These are phyloP conservation scores for Helostoma temminkii DNA, from an alignment of 2,797 vertebrate genomes.

Conservation along the genomic window DNA sequence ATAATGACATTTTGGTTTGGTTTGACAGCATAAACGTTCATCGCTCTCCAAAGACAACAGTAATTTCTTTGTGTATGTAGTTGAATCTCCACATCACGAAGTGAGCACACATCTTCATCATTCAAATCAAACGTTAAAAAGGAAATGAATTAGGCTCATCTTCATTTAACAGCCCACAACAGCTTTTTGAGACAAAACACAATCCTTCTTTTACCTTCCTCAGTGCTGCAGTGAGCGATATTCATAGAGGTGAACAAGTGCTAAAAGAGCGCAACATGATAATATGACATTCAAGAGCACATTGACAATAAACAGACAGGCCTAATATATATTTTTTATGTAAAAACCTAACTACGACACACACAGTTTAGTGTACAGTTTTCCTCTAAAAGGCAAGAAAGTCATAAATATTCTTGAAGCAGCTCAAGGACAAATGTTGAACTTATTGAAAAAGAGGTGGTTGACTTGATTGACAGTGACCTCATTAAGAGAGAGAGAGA, in stretches of 20 bases:
- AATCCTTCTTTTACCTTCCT: slow-evolving; percentile 40
- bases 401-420: slow-evolving; percentile 66
- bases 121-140: slow-evolving; percentile 57
- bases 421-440: slow-evolving; percentile 44
- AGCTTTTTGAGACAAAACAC: slow-evolving; percentile 34
- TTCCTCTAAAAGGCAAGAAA: slow-evolving; percentile 71
- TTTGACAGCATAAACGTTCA: slow-evolving; percentile 72
- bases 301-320: slow-evolving; percentile 70
- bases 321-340: slow-evolving; percentile 56
- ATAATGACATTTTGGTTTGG: slow-evolving; percentile 74
- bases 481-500: slow-evolving; percentile 52
- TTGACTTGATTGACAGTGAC: slow-evolving; percentile 49
- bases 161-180: slow-evolving; percentile 46
- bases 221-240: slow-evolving; percentile 62
- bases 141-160: slow-evolving; percentile 57
- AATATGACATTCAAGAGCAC: slow-evolving; percentile 78
- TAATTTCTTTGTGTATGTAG: slow-evolving; percentile 42
- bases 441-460: slow-evolving; percentile 40
- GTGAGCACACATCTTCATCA: slow-evolving; percentile 33
- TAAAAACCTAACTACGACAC: slow-evolving; percentile 72
- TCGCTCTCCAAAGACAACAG: slow-evolving; percentile 40
- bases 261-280: slow-evolving; percentile 62
- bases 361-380: slow-evolving; percentile 63
- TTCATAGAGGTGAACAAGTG: slow-evolving; percentile 66
- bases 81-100: slow-evolving; percentile 33